A percentile compares a stretch with the other conserved stretches of the same genome.
Conservation (phyloP, 2,888 invertebrate species). For the Neoscelio sp. region DNA sequence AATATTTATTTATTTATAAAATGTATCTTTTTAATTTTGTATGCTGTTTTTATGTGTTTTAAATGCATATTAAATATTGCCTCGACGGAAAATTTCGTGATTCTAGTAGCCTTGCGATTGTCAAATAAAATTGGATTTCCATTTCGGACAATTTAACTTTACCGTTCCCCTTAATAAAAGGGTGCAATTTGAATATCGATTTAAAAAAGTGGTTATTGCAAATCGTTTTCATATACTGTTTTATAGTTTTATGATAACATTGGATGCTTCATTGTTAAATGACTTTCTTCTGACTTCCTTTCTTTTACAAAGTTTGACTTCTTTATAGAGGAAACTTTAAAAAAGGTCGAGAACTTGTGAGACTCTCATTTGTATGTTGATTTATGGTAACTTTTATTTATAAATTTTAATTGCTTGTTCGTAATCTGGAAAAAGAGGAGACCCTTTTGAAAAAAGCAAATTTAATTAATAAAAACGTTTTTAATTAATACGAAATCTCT, state of each 20-base stretch:
- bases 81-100: no score
- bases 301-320: conserved; percentile 41
- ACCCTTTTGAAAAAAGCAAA: background rate
- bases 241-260: conserved; percentile 38
- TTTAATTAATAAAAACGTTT: background rate
- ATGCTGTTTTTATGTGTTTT: no score
- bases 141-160: no score
- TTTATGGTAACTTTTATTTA: conserved; percentile 50
- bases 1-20: no score
- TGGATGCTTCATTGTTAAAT: conserved; percentile 47
- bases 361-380: conserved; percentile 42
- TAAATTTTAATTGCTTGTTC: conserved; percentile 28
- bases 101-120: no score
- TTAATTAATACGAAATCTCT: no score
- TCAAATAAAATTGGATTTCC: no score
- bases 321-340: conserved; percentile 33
- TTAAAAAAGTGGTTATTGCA: conserved; percentile 1
- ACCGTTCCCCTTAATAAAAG: no score
- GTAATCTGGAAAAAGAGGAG: background rate
- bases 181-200: conserved; percentile 21
- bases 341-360: conserved; percentile 23
- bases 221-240: conserved; percentile 32
- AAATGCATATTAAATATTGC: no score
- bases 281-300: conserved; percentile 30
- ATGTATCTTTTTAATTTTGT: no score